Evolutionary conservation across 2,113 vertebrate species (phyloP), one percentile per base, ranked within the genome.

Genomic region (Mola mola): DNA sequence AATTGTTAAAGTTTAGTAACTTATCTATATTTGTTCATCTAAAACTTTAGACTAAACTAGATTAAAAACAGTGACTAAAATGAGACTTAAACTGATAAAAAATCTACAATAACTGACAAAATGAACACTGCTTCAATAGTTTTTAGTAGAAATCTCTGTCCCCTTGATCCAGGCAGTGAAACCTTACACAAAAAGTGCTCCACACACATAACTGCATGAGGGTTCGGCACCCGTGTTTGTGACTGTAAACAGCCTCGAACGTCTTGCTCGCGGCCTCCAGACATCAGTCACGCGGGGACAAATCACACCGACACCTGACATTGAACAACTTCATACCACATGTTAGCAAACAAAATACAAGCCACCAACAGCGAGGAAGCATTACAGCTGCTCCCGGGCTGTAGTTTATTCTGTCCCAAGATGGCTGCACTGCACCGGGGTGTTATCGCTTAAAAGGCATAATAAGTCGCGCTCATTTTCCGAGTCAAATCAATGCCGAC

Each of bases 401-500:
- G 11, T 16, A 46, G 47, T 72, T 38, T 15, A 33, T 11, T 28
- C 16, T 36, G 53, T 51, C 12, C 29, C 21, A 33, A 43, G 41
- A 66, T n/a, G n/a, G n/a, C n/a, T n/a, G n/a, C n/a, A 37, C 16
- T 36, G 44, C 7, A 55, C 3, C 28, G 8, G 38, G 21, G 42
- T 46, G 25, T 49, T 29, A 57, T 16, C 43, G 72, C 46, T 22
- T 43, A 50, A 13, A 38, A 69, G 20, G 22, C 52, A n/a, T n/a
- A n/a, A 37, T 3, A 26, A 44, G 46, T 31, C 37, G 59, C 43
- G 19, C 21, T 74, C 31, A 13, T 31, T 37, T 47, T 29, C 22
- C 42, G 47, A 72, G 26, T n/a, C 19, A 65, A 76, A 85, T 78
- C 24, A 75, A 68, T 8, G 5, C 31, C 60, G 83, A 70, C 79